Base-by-base conservation (phyloP, 1,140 invertebrate genomes). In the Reticulitermes speratus region DNA sequence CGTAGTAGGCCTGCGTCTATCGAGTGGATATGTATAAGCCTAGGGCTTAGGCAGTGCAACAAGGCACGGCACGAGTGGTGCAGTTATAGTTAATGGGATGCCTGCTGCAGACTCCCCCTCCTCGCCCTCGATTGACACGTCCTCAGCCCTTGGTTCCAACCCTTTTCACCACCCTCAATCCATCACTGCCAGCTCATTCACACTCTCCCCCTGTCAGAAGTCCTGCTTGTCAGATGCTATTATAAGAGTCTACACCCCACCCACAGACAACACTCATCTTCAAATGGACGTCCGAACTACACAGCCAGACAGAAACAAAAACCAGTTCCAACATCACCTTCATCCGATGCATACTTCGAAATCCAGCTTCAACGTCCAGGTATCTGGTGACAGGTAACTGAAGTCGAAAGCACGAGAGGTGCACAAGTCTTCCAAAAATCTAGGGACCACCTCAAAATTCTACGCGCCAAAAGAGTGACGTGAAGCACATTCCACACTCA, bases 121-220 rank as follows among this genome's bases (percentile, higher is more conserved):
- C 65, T 75, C 65, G 25, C 65, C 65, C 65, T 75, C 65, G 65
- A 75, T 75, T 75, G 65, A 30, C 65, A 75, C 65, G 65, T 75
- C 65, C 65, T 75, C 65, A 75, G 65, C n/a, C 65, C 65, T 75
- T 30, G 65, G 65, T 19, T 75, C 65, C 65, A 75, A 75, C 65
- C 65, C 65, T 75, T 75, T 75, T 75, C 65, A 75, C 65, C 65
- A 75, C 65, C 65, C 65, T 75, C 65, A n/a, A 75, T 75, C 65
- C 65, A 75, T 75, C 65, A 75, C 25, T 75, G 65, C 65, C 65
- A 75, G 65, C 65, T 75, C 65, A 75, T 75, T 75, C 65, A 75
- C 65, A 75, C 65, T 75, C 65, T 75, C 65, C 65, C 65, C 65
- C 65, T 55, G 52, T 21, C 52, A 55, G 52, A 55, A 0, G 52